phyloP scores from a whole-genome alignment of 2,113 vertebrate genomes.

The Penelope pileata region DNA sequence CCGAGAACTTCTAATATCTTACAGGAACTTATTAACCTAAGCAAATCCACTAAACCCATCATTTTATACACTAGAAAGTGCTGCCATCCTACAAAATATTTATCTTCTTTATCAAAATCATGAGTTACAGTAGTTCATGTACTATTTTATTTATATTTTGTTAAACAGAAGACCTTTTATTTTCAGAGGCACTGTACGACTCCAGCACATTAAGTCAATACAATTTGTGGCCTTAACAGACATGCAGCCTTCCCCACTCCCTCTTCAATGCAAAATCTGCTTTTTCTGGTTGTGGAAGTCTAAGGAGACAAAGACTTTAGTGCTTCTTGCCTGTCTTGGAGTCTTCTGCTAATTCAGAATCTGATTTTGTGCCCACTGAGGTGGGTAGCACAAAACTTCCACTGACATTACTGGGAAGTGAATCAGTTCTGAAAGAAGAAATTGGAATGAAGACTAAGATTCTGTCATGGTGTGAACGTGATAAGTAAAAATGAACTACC shows the following conservation, averaged over 20 bases:
- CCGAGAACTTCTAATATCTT: not conserved
- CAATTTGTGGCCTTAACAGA: not conserved
- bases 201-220: not conserved
- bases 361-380: not conserved
- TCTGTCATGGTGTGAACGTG: not conserved
- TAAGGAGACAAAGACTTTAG: not conserved
- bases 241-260: not conserved
- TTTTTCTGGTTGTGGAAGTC: not conserved
- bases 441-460: not conserved
- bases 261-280: not conserved
- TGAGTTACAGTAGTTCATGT: not conserved
- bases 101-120: not conserved
- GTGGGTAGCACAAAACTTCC: not conserved
- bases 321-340: not conserved
- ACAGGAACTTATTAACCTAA: not conserved
- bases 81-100: not conserved
- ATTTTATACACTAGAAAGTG: not conserved
- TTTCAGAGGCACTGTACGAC: not conserved
- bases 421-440: not conserved
- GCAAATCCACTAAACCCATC: not conserved
- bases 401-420: not conserved
- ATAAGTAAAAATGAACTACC: not conserved
- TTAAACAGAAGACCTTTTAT: not conserved
- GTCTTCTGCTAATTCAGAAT: not conserved
- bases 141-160: not conserved